Evolutionary conservation across 2,888 invertebrate genomes (phyloP).

Genomic region (Ptilodon capucinus): DNA sequence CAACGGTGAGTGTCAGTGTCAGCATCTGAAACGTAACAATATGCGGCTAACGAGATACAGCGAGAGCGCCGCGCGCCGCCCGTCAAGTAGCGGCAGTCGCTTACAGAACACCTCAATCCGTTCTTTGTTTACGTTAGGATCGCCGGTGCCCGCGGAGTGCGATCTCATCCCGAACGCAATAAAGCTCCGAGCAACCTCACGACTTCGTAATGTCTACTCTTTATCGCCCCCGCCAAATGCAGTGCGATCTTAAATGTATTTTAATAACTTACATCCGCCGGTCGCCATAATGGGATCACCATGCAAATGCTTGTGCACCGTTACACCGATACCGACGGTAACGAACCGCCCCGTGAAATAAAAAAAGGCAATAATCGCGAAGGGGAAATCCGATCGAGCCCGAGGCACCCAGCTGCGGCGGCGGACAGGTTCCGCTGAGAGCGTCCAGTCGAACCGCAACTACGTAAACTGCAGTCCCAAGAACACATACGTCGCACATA

Average conservation of each 20-base stretch:
- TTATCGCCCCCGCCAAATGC: constrained; percentile 71
- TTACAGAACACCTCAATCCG: constrained; percentile 67
- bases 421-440: constrained; percentile 31
- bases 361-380: constrained; percentile 73
- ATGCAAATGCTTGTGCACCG: constrained; percentile 76
- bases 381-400: constrained; percentile 73
- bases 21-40: constrained; percentile 52
- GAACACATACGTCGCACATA: constrained; percentile 35
- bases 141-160: constrained; percentile 52
- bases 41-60: constrained; percentile 62
- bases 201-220: constrained; percentile 72
- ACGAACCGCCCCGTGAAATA: constrained; percentile 71
- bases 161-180: constrained; percentile 75
- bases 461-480: constrained; percentile 46
- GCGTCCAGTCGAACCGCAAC: constrained; percentile 44
- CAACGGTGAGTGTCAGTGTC: constrained; percentile 33
- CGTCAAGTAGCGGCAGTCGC: constrained; percentile 47
- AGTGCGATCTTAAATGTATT: constrained; percentile 75
- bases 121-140: constrained; percentile 66
- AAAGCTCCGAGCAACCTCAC: constrained; percentile 74
- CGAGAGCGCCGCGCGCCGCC: constrained; percentile 28
- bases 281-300: constrained; percentile 71
- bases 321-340: constrained; percentile 69
- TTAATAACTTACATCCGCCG: constrained; percentile 75
- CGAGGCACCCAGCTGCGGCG: constrained; percentile 40